Percentiles rank a stretch among this genome's conserved stretches.
phyloP scores from a whole-genome alignment of 2,113 vertebrate genomes.

The Gymnogyps californianus region DNA sequence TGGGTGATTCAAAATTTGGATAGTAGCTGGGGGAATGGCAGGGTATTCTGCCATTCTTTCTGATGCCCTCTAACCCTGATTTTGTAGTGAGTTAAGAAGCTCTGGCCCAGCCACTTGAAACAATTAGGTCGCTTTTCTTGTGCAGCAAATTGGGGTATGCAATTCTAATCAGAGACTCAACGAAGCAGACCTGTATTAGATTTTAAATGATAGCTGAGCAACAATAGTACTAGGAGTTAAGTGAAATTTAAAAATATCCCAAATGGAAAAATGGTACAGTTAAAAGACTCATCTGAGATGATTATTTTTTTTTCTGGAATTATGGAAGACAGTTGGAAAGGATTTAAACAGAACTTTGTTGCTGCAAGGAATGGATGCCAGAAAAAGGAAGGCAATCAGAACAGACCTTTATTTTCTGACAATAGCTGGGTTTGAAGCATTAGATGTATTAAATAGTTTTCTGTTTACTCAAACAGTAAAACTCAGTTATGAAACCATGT shows the following conservation, averaged over 20 bases:
- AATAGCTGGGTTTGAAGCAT: neutral
- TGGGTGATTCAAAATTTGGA: neutral
- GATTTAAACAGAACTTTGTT: neutral
- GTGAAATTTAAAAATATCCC: neutral
- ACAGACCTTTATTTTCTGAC: conserved; percentile 8
- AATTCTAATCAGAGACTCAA: neutral
- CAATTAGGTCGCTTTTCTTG: neutral
- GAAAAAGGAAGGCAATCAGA: neutral
- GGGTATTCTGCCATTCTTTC: neutral
- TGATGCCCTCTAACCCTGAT: neutral
- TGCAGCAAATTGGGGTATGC: neutral
- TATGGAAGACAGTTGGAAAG: neutral
- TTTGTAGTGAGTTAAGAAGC: neutral
- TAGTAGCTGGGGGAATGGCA: neutral
- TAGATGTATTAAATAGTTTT: neutral
- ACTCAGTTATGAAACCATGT: neutral
- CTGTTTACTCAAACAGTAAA: neutral
- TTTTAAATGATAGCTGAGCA: neutral
- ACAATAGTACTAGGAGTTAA: neutral
- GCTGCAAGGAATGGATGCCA: neutral
- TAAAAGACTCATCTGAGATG: neutral
- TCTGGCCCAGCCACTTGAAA: neutral
- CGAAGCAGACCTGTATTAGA: neutral
- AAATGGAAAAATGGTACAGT: neutral
- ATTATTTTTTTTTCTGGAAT: neutral